Conservation (phyloP, 2,113 vertebrate genomes). For the Phoxinus phoxinus region DNA sequence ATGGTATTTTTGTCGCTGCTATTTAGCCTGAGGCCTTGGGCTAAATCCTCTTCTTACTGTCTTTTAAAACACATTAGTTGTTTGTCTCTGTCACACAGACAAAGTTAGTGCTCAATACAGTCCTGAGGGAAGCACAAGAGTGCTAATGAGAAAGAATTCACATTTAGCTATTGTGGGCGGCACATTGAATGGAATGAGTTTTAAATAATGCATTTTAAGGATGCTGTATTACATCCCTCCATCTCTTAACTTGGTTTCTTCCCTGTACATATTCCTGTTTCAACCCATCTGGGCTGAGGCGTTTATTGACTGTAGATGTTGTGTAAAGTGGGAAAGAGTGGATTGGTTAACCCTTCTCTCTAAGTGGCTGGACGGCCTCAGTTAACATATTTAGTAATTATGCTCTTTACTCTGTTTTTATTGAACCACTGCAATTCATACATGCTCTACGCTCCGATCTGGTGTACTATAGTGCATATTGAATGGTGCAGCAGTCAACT, state of each 20-base stretch:
- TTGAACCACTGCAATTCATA: neutral
- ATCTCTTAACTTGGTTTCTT: neutral
- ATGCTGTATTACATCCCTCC: conserved; percentile 1
- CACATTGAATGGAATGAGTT: neutral
- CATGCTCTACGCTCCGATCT: conserved; percentile 16
- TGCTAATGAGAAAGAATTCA: conserved; percentile 15
- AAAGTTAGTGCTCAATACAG: neutral
- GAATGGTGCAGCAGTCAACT: conserved; percentile 25
- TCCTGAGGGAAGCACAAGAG: neutral
- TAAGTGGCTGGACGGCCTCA: neutral
- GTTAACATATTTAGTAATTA: conserved; percentile 31
- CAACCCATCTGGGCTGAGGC: neutral
- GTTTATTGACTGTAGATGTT: conserved; percentile 24
- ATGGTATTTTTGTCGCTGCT: neutral
- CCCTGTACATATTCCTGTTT: neutral
- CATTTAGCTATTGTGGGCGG: neutral
- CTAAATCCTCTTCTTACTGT: conserved; percentile 6
- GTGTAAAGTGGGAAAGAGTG: conserved; percentile 15
- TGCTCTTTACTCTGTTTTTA: conserved; percentile 27
- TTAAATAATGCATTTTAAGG: neutral
- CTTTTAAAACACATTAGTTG: neutral
- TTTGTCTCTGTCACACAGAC: conserved; percentile 12
- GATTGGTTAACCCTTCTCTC: conserved; percentile 22
- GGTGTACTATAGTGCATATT: conserved; percentile 25
- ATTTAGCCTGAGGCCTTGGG: conserved; percentile 5